A percentile compares a stretch with the other conserved stretches of the same genome.
These are phyloP conservation scores for Gambusia holbrooki DNA, from an alignment of 2,113 vertebrate species.

Conservation along the genomic window DNA sequence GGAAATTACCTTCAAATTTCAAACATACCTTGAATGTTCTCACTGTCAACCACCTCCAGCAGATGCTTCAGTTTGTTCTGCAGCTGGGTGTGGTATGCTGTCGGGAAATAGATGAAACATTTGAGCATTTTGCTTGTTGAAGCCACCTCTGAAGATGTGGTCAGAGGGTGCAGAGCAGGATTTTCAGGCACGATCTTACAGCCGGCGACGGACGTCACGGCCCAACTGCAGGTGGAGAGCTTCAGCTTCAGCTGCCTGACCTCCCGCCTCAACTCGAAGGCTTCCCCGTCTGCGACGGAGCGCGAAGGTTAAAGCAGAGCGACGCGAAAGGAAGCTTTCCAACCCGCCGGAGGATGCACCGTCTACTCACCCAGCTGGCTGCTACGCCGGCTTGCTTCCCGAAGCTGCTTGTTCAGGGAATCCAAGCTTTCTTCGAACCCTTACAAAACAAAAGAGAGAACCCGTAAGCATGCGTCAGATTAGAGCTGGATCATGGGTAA, in stretches of 20 bases:
- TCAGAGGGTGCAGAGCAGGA: neutral
- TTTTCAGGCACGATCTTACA: conserved; percentile 13
- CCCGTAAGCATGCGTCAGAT: neutral
- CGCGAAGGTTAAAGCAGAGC: neutral
- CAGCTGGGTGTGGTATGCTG: conserved; percentile 45
- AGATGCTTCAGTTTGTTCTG: conserved; percentile 18
- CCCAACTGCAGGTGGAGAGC: conserved; percentile 25
- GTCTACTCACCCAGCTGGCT: conserved; percentile 28
- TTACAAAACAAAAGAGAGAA: conserved; percentile 7
- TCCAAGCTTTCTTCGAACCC: conserved; percentile 12
- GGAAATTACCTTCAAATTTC: neutral
- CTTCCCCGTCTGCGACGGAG: conserved; percentile 33
- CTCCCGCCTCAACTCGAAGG: conserved; percentile 23
- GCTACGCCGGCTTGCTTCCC: neutral
- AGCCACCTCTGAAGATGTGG: neutral
- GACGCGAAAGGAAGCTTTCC: neutral
- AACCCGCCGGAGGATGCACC: fast-evolving
- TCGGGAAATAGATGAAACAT: neutral
- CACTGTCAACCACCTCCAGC: conserved; percentile 21
- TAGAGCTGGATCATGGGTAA: neutral
- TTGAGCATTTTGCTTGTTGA: neutral
- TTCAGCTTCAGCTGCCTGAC: conserved; percentile 25
- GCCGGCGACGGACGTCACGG: neutral
- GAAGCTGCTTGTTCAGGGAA: neutral
- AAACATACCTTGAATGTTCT: conserved; percentile 33